Percentiles rank a stretch among this genome's conserved stretches.
These are phyloP conservation scores for Drosophila mettleri DNA, from an alignment of 2,888 invertebrate species.

Conservation along the genomic window DNA sequence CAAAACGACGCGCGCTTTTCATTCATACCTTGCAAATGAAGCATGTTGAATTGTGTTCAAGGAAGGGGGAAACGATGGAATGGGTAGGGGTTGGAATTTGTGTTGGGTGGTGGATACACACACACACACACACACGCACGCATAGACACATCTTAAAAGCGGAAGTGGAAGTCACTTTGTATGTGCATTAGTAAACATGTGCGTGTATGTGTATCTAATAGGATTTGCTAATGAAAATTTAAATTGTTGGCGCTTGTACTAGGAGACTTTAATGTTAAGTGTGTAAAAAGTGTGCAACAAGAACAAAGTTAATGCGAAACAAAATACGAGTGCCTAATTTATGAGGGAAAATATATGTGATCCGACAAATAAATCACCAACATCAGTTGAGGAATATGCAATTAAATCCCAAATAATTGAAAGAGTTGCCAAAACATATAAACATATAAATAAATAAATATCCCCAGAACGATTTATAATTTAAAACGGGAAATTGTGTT, in stretches of 20 bases:
- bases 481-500: neutral
- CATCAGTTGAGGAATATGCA: conserved; percentile 11
- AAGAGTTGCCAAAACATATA: conserved; percentile 5
- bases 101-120: conserved; percentile 53
- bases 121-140: conserved; percentile 32
- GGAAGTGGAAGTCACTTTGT: conserved; percentile 68
- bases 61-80: neutral
- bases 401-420: conserved; percentile 1
- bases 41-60: conserved; percentile 67
- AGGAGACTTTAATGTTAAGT: conserved; percentile 51
- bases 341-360: conserved; percentile 13
- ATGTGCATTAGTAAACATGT: conserved; percentile 6
- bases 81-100: conserved; percentile 39
- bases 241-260: conserved; percentile 66
- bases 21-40: conserved; percentile 74
- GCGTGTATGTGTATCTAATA: conserved; percentile 74
- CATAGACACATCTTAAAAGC: conserved; percentile 48
- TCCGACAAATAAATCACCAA: conserved; percentile 18
- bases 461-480: neutral
- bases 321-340: conserved; percentile 28
- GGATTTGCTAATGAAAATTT: conserved; percentile 79
- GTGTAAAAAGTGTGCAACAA: conserved; percentile 33
- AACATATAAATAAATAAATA: neutral
- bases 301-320: conserved; percentile 3
- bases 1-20: conserved; percentile 46